Conservation (phyloP, 2,113 vertebrate genomes). For the Leiothrix lutea region DNA sequence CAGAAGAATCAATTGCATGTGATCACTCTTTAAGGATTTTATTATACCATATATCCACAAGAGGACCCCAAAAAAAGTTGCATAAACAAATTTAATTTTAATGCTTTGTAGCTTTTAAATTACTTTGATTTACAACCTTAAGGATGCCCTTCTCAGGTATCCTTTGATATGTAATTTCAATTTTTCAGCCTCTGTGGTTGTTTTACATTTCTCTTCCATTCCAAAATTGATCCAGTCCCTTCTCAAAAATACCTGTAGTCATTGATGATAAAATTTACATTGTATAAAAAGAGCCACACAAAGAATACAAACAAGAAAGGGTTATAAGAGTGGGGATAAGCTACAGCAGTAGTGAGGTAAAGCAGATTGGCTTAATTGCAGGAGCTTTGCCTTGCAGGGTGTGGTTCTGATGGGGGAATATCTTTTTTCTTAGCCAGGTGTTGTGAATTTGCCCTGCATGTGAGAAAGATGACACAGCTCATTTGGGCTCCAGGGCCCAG, state of each 20-base stretch:
- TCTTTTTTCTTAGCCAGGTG: conserved; percentile 35
- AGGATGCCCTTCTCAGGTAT: background rate
- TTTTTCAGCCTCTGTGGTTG: background rate
- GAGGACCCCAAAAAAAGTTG: background rate
- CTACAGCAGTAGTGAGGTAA: background rate
- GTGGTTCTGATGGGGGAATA: conserved; percentile 21
- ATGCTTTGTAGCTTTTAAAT: background rate
- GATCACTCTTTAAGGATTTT: background rate
- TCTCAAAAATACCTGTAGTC: background rate
- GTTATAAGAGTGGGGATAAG: background rate
- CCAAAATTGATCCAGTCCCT: background rate
- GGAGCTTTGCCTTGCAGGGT: conserved; percentile 9
- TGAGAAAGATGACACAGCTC: background rate
- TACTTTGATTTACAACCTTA: background rate
- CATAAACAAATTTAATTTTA: background rate
- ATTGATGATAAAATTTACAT: background rate
- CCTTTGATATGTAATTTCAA: background rate
- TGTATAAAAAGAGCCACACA: background rate
- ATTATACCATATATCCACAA: background rate
- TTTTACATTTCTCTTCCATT: background rate
- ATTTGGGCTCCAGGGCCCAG: background rate
- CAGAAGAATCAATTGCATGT: background rate
- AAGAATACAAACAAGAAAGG: background rate
- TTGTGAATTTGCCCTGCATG: background rate
- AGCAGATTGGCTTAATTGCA: conserved; percentile 19